These are phyloP conservation scores for Papilio polyxenes DNA, from an alignment of 1,140 invertebrate species.

Conservation along the genomic window DNA sequence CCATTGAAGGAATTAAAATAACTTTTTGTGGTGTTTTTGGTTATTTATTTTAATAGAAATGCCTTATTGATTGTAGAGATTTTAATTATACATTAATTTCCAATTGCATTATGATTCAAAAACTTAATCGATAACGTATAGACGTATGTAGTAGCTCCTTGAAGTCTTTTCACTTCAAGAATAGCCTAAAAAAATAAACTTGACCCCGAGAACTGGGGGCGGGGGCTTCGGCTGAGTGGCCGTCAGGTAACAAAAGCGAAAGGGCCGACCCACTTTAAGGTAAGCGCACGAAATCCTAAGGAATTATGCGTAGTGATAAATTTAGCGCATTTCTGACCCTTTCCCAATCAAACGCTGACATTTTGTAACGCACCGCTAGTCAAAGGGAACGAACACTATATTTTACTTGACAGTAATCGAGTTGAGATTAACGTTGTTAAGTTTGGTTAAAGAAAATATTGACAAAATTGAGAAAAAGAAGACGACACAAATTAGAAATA, in stretches of 20 bases:
- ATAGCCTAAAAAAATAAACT: slow-evolving; percentile 15
- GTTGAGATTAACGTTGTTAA: background rate
- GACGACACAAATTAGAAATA: no score
- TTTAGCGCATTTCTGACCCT: slow-evolving; percentile 25
- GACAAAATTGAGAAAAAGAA: no score
- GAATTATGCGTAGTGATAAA: slow-evolving; percentile 18
- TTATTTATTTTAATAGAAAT: background rate
- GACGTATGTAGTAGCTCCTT: background rate
- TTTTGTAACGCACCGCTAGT: slow-evolving; percentile 12
- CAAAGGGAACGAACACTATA: background rate
- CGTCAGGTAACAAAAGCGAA: slow-evolving; percentile 24
- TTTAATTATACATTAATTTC: no score
- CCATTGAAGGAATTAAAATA: background rate
- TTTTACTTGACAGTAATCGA: background rate
- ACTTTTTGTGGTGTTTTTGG: background rate
- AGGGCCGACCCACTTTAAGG: slow-evolving; percentile 21
- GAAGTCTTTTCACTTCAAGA: background rate
- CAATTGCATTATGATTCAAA: no score
- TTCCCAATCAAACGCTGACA: slow-evolving; percentile 22
- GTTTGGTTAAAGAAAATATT: background rate
- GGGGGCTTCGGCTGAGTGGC: background rate
- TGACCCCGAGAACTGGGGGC: background rate
- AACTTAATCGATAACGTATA: background rate
- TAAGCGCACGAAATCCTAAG: slow-evolving; percentile 24
- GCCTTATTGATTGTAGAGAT: no score